These are phyloP conservation scores for Calameuta pallipes DNA, from an alignment of 2,888 invertebrate species.

Conservation along the genomic window DNA sequence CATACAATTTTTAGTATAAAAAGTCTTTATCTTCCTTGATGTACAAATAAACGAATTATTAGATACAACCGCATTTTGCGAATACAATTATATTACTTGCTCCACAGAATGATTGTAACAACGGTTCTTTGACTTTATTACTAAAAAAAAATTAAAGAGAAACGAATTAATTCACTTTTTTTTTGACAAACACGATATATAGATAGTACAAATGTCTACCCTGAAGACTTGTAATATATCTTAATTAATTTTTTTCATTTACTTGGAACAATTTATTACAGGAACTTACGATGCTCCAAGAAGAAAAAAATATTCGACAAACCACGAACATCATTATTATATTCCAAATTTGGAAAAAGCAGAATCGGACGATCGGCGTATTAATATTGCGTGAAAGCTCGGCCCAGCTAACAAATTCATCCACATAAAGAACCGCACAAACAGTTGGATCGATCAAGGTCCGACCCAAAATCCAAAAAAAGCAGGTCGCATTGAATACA, in stretches of 20 bases:
- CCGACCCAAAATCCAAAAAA: conserved; percentile 4
- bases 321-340: not conserved
- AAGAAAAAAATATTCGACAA: not conserved
- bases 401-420: not conserved
- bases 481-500: not conserved
- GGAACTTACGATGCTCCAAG: not conserved
- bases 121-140: not conserved
- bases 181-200: not conserved
- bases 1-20: not conserved
- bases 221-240: not conserved
- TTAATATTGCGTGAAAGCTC: not conserved
- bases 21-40: not conserved
- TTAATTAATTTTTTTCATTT: not conserved
- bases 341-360: not conserved
- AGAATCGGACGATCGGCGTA: not conserved
- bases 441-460: not conserved
- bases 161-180: no score
- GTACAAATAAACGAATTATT: not conserved
- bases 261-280: not conserved
- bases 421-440: not conserved
- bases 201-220: not conserved
- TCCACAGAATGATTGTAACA: not conserved
- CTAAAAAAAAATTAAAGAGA: no score
- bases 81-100: not conserved
- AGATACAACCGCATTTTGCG: not conserved